Evolutionary conservation across 2,888 invertebrate species (phyloP).

Genomic region (Drosophila borealis): DNA sequence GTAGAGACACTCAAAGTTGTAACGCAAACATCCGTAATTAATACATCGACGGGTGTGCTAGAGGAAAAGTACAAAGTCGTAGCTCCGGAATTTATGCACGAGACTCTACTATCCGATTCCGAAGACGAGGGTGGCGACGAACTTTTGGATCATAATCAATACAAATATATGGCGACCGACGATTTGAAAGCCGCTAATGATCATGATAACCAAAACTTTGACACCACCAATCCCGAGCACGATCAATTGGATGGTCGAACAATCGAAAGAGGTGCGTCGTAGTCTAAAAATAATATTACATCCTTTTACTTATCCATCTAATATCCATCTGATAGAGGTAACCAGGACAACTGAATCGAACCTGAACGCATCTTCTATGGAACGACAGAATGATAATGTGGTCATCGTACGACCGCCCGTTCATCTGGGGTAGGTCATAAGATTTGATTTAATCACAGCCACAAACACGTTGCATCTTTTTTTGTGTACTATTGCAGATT

Average conservation of each 20-base stretch:
- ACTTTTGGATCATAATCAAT: slow-evolving; percentile 87
- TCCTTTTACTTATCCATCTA: too few species aligned
- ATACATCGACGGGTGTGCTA: slow-evolving; percentile 85
- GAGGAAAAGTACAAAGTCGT: slow-evolving; percentile 99
- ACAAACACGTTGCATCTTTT: not conserved
- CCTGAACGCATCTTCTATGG: slow-evolving; percentile 66
- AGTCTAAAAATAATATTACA: too few species aligned
- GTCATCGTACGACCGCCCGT: slow-evolving; percentile 88
- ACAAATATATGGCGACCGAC: slow-evolving; percentile 92
- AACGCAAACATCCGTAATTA: slow-evolving; percentile 91
- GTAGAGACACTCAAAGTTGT: slow-evolving; percentile 98
- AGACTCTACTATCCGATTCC: slow-evolving; percentile 99
- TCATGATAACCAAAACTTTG: slow-evolving; percentile 90
- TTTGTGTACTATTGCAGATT: slow-evolving; percentile 87
- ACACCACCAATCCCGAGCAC: slow-evolving; percentile 87
- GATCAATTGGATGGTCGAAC: slow-evolving; percentile 82
- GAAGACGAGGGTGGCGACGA: slow-evolving; percentile 98
- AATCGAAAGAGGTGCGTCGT: slow-evolving; percentile 55
- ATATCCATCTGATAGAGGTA: slow-evolving; percentile 16
- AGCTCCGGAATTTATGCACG: slow-evolving; percentile 99
- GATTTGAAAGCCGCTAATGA: slow-evolving; percentile 89
- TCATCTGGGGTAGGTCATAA: slow-evolving; percentile 87
- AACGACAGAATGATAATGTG: slow-evolving; percentile 86
- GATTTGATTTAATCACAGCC: not conserved
- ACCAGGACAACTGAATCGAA: slow-evolving; percentile 1